Evolutionary conservation across 2,888 invertebrate genomes (phyloP), one percentile per base, ranked within the genome.

Genomic region (Boloria euphrosyne): DNA sequence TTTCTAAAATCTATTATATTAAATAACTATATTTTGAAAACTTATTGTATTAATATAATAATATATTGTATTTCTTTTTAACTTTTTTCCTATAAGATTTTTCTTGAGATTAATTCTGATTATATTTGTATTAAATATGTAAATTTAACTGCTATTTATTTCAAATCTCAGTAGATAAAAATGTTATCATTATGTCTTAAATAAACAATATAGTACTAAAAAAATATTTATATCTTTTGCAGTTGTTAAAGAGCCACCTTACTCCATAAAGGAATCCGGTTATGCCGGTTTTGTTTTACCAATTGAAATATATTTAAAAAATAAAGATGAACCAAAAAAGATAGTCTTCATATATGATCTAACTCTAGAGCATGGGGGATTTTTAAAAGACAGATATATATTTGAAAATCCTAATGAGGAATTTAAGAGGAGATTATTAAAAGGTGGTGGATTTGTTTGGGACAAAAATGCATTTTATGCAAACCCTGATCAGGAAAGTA

Each of bases 221-320:
- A 31, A 16, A 53, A 1, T 31, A 44, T 31, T 67, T 63, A 43
- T 70, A 71, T 73, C 71, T 70, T 73, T 94, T 95, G 59, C 93
- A 98, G 98, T 96, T 76, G 93, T 97, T 3, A 98, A 97, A 81
- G 97, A 97, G 73, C 97, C 98, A 60, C 98, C 98, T 3, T 99
- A 97, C 89, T 91, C 94, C 59, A 94, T 99, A 43, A 95, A 96
- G 76, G 98, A 98, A 85, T 96, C 97, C n/a, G 98, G 99, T 6
- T 99, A 99, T 93, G 98, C 98, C 68, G 98, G 98, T 44, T 99
- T 99, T 85, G 93, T 94, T 57, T 93, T 99, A 68, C 96, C 96
- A 0, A 97, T 99, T 78, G 97, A 98, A 80, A 95, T 99, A 74
- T 96, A 97, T 85, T 93, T 97, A 73, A 96, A 95, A 76, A 98